A percentile compares a stretch with the other conserved stretches of the same genome.
These are phyloP conservation scores for Rhinoderma darwinii DNA, from an alignment of 2,113 vertebrate species.

Conservation along the genomic window DNA sequence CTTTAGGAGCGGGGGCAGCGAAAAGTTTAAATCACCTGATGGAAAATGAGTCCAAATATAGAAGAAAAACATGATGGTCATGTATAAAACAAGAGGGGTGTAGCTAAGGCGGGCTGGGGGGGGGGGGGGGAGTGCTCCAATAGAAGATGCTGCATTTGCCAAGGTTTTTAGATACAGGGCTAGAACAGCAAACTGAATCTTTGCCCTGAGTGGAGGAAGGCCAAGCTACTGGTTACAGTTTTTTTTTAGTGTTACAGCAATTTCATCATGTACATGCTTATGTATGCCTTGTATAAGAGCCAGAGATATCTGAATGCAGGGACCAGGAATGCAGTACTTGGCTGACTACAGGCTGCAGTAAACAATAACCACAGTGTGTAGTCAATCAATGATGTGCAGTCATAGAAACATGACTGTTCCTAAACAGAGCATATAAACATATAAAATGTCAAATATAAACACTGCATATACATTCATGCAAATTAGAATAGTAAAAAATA, in stretches of 20 bases:
- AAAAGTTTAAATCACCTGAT: too few relatives aligned
- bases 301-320: not conserved
- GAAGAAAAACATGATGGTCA: not conserved
- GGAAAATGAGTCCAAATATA: too few relatives aligned
- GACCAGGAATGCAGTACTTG: not conserved
- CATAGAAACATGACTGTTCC: not conserved
- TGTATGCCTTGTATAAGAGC: not conserved
- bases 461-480: not conserved
- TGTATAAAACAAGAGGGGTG: not conserved
- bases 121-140: too few relatives aligned
- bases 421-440: not conserved
- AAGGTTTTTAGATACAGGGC: not conserved
- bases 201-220: not conserved
- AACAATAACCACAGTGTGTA: not conserved
- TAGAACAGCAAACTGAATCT: not conserved
- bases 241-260: not conserved
- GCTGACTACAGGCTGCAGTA: not conserved
- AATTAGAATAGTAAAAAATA: too few relatives aligned
- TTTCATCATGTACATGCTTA: not conserved
- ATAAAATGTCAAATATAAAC: not conserved
- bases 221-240: not conserved
- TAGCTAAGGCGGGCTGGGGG: not conserved
- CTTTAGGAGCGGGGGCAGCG: too few relatives aligned
- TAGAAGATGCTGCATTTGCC: not conserved
- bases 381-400: not conserved